Conservation (phyloP, 2,888 invertebrate genomes). For the Polyommatus icarus region DNA sequence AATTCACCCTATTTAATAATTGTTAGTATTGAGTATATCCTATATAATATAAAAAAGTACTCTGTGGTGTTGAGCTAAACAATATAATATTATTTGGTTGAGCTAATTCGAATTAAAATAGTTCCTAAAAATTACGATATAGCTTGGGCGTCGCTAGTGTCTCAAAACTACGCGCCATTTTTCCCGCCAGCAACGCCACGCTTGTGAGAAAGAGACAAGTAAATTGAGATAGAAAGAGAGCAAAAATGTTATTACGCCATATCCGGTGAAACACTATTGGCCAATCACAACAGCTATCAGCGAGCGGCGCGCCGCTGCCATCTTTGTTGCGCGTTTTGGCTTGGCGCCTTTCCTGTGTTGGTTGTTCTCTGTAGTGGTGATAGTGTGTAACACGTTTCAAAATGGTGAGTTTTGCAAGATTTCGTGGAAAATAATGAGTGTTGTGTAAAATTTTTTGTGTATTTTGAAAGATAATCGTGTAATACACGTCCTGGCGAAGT, state of each 20-base stretch:
- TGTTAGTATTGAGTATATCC: too few species aligned
- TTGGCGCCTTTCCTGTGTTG: conserved; percentile 80
- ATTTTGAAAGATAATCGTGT: conserved; percentile 60
- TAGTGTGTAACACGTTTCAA: conserved; percentile 79
- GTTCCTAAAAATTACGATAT: conserved; percentile 21
- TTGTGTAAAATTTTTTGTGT: conserved; percentile 58
- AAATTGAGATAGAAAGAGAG: conserved; percentile 15
- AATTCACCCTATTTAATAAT: too few species aligned
- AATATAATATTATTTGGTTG: too few species aligned
- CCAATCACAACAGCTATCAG: conserved; percentile 47
- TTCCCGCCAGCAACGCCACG: conserved; percentile 24
- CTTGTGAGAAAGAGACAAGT: background rate
- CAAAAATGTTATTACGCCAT: conserved; percentile 53
- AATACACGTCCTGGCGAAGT: conserved; percentile 77
- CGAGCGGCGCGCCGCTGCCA: conserved; percentile 61
- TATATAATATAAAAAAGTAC: too few species aligned
- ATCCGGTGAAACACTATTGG: conserved; percentile 64
- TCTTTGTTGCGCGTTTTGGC: conserved; percentile 72
- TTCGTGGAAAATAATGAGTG: conserved; percentile 59
- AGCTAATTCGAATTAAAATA: too few species aligned
- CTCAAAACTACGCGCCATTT: conserved; percentile 13
- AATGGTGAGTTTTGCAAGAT: conserved; percentile 81
- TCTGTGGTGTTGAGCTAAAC: too few species aligned
- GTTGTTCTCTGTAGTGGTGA: conserved; percentile 70
- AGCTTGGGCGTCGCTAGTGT: conserved; percentile 12